Evolutionary conservation across 2,113 vertebrate genomes (phyloP), one percentile per base, ranked within the genome.

Genomic region (Eulemur rufifrons): DNA sequence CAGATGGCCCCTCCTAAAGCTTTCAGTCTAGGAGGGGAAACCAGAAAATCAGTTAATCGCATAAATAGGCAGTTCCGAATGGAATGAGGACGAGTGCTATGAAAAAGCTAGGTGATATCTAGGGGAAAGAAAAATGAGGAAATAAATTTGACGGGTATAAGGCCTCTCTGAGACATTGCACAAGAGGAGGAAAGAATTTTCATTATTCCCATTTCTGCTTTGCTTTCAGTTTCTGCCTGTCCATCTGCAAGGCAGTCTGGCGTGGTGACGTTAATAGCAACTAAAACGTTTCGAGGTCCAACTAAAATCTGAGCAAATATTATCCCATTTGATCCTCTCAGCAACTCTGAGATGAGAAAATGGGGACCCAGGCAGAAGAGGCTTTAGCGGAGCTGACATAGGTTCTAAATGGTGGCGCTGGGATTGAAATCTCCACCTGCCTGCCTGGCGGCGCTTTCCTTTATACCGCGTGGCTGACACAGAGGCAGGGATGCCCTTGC

Each of bases 391-490:
- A 21, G 50, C 56, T 29, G 71, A 23, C 13, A 1, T 27, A 0
- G 5, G 25, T 11, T 3, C 29, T 52, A 6, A 17, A 8, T 18
- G 78, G 47, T 2, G 56, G 78, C 18, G 9, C 56, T 54, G 42
- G 59, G 20, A 61, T 27, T 29, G 32, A 45, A 56, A 39, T 39
- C 68, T n/a, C 66, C 18, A 9, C 27, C 10, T 0, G 0, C 18
- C 32, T 14, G 8, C 45, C 73, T 4, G 10, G 5, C n/a, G 42
- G 47, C 56, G 34, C 83, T 74, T 37, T 76, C 39, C 21, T 1
- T 32, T 8, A 2, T 1, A 17, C 20, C 8, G 2, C 0, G 0
- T 11, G 47, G 73, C 64, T 54, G 29, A 61, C 64, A 17, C 21
- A 73, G 42, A 59, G 8, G 74, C 42, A 69, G 71, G 52, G 66